Percentiles rank a stretch among this genome's conserved stretches.
These are phyloP conservation scores for Vimba vimba DNA, from an alignment of 2,113 vertebrate genomes.

Conservation along the genomic window DNA sequence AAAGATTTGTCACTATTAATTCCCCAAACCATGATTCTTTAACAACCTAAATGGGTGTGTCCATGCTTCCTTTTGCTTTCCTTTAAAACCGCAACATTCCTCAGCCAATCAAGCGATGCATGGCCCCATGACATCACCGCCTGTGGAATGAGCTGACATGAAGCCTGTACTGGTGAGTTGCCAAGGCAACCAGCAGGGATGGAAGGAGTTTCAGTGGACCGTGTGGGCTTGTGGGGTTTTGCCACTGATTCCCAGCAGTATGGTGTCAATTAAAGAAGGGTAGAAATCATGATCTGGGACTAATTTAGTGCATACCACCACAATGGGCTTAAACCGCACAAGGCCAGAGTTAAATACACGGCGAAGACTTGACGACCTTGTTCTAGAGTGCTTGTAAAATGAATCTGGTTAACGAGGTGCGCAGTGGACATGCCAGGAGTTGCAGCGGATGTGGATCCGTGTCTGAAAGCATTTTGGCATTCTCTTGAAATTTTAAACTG, in stretches of 20 bases:
- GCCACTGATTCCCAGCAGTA: conserved; percentile 26
- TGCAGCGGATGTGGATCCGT: background rate
- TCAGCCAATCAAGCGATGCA: conserved; percentile 64
- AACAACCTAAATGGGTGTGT: background rate
- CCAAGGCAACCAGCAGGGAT: conserved; percentile 64
- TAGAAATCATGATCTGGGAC: conserved; percentile 15
- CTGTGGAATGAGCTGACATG: conserved; percentile 73
- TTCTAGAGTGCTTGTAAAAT: conserved; percentile 12
- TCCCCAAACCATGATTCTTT: background rate
- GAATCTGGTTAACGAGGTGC: conserved; percentile 12
- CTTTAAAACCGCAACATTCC: conserved; percentile 72
- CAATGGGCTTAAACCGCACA: conserved; percentile 1
- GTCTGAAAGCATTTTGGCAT: background rate
- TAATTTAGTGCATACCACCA: conserved; percentile 24
- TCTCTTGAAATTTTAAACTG: background rate
- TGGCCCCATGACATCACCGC: conserved; percentile 72
- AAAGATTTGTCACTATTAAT: background rate
- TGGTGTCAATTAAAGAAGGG: conserved; percentile 48
- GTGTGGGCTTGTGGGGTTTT: conserved; percentile 48
- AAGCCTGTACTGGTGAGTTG: conserved; percentile 64
- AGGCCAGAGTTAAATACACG: background rate
- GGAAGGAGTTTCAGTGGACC: conserved; percentile 29
- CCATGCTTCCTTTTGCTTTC: background rate
- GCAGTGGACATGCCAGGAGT: background rate
- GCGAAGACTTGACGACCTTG: conserved; percentile 7